Percentiles rank a stretch among this genome's conserved stretches.
Evolutionary conservation across 2,113 vertebrate species (phyloP).

Genomic region (Trichomycterus rosablanca): DNA sequence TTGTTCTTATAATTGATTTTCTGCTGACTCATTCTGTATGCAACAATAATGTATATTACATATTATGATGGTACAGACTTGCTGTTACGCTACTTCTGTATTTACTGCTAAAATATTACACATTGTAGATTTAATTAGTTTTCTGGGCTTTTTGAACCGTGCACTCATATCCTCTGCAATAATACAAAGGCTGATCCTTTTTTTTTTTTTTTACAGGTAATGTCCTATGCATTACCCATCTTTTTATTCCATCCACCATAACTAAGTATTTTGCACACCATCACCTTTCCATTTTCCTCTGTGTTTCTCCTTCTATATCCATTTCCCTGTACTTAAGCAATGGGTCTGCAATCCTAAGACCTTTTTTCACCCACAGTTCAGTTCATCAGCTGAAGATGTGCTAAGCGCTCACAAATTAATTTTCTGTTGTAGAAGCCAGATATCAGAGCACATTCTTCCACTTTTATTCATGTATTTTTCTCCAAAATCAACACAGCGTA

Average conservation of each 20-base stretch:
- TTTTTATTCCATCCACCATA: too few relatives aligned
- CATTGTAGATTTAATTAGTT: too few relatives aligned
- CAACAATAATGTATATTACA: too few relatives aligned
- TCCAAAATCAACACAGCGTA: constrained; percentile 12
- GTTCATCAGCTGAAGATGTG: constrained; percentile 10
- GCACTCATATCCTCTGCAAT: too few relatives aligned
- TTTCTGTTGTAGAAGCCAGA: constrained; percentile 5
- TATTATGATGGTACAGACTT: too few relatives aligned
- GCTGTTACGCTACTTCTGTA: too few relatives aligned
- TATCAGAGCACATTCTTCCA: constrained; percentile 9
- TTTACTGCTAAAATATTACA: too few relatives aligned
- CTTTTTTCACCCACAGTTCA: neutral
- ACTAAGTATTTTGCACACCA: neutral
- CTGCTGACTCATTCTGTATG: too few relatives aligned
- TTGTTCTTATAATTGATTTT: too few relatives aligned
- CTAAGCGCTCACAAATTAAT: constrained; percentile 1
- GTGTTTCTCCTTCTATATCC: neutral
- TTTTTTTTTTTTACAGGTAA: neutral
- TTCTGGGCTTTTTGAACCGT: too few relatives aligned
- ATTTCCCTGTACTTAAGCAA: neutral
- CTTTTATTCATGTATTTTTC: constrained; percentile 19
- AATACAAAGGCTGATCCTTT: too few relatives aligned
- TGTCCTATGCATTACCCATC: neutral
- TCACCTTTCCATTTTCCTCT: neutral
- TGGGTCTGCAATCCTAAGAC: neutral